A percentile compares a stretch with the other conserved stretches of the same genome.
Evolutionary conservation across 2,113 vertebrate genomes (phyloP).

Genomic region (Serinus canaria): DNA sequence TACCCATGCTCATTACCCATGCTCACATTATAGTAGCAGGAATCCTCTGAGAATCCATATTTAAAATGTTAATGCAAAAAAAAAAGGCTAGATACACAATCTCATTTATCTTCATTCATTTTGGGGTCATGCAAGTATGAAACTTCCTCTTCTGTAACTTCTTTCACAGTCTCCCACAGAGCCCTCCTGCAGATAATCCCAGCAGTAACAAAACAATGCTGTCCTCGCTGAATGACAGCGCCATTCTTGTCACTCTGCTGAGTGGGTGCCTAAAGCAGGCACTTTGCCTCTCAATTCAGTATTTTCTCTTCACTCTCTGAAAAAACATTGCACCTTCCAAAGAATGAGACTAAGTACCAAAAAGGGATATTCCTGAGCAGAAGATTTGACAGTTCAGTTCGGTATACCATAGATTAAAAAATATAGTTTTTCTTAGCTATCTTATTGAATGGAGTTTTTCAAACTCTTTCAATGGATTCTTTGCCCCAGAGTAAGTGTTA

Average conservation of each 20-base stretch:
- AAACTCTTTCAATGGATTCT: not conserved
- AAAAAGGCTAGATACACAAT: not conserved
- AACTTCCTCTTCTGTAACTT: not conserved
- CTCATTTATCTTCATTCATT: not conserved
- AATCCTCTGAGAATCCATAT: not conserved
- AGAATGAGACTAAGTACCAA: not conserved
- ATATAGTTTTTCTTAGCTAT: accelerated
- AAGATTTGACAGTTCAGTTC: not conserved
- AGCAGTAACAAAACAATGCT: not conserved
- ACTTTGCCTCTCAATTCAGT: not conserved
- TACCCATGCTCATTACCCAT: not conserved
- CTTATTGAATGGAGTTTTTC: not conserved
- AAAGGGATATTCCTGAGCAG: not conserved
- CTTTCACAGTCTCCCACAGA: not conserved
- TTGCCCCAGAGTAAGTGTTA: not conserved
- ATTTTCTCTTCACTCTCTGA: not conserved
- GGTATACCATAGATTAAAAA: not conserved
- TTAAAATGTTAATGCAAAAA: not conserved
- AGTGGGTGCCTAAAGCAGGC: not conserved
- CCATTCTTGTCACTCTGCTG: not conserved
- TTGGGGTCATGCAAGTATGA: not conserved
- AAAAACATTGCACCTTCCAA: not conserved
- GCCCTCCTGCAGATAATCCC: not conserved
- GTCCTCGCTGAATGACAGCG: not conserved
- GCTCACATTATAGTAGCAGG: not conserved